Conservation (phyloP, 53 echinoderm and acorn worm genomes). For the Echinarachnius parma region DNA sequence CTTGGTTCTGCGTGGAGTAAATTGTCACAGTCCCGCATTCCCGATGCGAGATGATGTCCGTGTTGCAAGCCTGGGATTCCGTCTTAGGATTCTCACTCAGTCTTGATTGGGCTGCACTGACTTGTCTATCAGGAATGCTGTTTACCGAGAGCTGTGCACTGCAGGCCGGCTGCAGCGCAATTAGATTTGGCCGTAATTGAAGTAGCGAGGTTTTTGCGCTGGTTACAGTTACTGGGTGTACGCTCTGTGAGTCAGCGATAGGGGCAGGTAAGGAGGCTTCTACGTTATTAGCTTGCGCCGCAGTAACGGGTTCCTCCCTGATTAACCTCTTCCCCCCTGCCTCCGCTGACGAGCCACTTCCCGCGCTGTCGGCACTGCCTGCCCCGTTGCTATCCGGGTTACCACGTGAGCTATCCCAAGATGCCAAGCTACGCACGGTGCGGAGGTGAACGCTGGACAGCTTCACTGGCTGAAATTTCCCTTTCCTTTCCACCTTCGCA, state of each 20-base stretch:
- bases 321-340: constrained; percentile 38
- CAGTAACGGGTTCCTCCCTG: constrained; percentile 38
- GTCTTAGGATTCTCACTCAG: too few relatives aligned
- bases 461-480: constrained; percentile 23
- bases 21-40: too few relatives aligned
- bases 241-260: constrained; percentile 26
- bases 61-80: too few relatives aligned
- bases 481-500: constrained; percentile 9
- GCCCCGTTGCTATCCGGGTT: neutral
- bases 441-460: constrained; percentile 34
- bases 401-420: constrained; percentile 20
- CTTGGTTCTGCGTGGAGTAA: too few relatives aligned
- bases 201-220: constrained; percentile 7
- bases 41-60: too few relatives aligned
- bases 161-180: constrained; percentile 39
- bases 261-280: constrained; percentile 31
- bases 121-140: too few relatives aligned
- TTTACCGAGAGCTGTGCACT: neutral
- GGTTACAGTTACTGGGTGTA: constrained; percentile 13
- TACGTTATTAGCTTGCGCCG: constrained; percentile 25
- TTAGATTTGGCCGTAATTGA: constrained; percentile 12
- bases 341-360: too few relatives aligned
- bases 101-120: too few relatives aligned
- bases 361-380: neutral
- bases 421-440: constrained; percentile 32